A percentile compares a stretch with the other conserved stretches of the same genome.
Conservation (phyloP, 1,140 invertebrate species). For the Halyomorpha halys region DNA sequence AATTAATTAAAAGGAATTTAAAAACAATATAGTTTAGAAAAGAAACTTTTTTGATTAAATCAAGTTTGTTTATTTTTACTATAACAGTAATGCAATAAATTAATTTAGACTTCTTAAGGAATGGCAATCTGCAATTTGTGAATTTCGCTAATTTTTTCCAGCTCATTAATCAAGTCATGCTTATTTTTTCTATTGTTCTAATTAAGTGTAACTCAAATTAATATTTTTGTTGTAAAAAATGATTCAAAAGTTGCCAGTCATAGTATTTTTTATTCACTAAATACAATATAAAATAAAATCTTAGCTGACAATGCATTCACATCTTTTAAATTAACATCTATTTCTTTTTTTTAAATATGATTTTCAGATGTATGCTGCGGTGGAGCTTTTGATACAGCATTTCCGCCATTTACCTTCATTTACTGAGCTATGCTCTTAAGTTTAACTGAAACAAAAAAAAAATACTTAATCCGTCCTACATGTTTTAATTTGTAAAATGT, state of each 20-base stretch:
- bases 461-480: constrained; percentile 1
- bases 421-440: constrained; percentile 3
- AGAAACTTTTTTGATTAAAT: no score
- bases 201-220: background rate
- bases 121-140: no score
- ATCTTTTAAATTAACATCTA: background rate
- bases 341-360: constrained; percentile 2
- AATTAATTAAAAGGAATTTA: no score
- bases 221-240: background rate
- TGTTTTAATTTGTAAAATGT: no score
- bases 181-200: background rate
- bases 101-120: no score
- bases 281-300: background rate
- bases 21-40: no score
- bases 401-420: constrained; percentile 5
- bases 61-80: no score
- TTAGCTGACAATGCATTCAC: background rate
- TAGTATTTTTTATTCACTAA: background rate
- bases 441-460: background rate
- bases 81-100: no score
- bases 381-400: constrained; percentile 18
- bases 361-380: constrained; percentile 23
- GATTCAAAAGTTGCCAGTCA: background rate
- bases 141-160: no score
- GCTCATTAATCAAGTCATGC: no score